Base-by-base conservation (phyloP, 2,888 invertebrate genomes). In the Lasioglossum vierecki region DNA sequence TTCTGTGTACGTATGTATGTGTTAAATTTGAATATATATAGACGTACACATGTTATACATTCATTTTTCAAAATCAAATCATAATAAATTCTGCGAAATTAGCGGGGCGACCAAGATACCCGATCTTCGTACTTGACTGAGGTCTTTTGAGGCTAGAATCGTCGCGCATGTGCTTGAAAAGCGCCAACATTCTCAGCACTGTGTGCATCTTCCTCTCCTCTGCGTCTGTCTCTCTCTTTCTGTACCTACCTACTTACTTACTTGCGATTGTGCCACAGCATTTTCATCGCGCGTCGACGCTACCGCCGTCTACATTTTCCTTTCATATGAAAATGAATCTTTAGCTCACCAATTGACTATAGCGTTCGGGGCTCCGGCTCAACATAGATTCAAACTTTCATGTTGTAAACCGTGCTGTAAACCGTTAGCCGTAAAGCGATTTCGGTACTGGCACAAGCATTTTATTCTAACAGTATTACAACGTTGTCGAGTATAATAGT, bases 241-340 rank as follows among this genome's bases (percentile, higher is more conserved):
- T 60, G 11, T 4, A 11, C 26, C 63, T 30, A 44, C 9, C 8
- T 44, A 44, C 9, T 41, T 41, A 13, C 60, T 5, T 11, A 13
- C n/a, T n/a, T 60, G 15, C 15, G 60, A 26, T 6, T 63, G 26
- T 63, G 6, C 13, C 30, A 63, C 63, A 30, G 63, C n/a, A 72
- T 77, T 63, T 70, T 75, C 80, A 76, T 76, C 13, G 71, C 18
- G 60, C 60, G 78, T 72, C 53, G 26, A 5, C 26, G 4, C 39
- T 30, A 30, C 30, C 30, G n/a, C 46, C 4, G 18, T 26, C 30
- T 57, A 57, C 66, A 63, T 6, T 70, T 83, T 44, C 46, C 70
- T 68, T 44, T 68, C 46, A 49, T 74, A 18, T 83, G 78, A 22
- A 83, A 84, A 84, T 79, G 75, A 44, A 57, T 35, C 75, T 72